A percentile compares a stretch with the other conserved stretches of the same genome.
These are phyloP conservation scores for Urocynchramus pylzowi DNA, from an alignment of 2,113 vertebrate genomes.

Conservation along the genomic window DNA sequence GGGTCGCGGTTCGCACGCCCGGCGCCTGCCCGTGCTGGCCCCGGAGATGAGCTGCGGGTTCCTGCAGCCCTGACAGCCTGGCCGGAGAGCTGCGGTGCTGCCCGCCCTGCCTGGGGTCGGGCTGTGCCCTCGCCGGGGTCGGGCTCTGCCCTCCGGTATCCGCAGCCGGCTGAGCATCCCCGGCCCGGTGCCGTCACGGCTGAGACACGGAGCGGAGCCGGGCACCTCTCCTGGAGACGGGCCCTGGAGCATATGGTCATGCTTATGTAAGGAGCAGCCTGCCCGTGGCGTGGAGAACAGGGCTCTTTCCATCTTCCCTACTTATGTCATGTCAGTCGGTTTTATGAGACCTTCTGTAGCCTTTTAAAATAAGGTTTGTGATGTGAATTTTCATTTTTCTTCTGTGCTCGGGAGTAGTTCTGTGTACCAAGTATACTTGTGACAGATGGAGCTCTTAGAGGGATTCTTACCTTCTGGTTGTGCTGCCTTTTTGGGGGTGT, in stretches of 20 bases:
- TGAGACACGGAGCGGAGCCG: neutral
- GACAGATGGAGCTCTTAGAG: neutral
- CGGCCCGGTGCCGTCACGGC: neutral
- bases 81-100: neutral
- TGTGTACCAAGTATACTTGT: neutral
- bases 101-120: neutral
- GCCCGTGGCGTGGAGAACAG: neutral
- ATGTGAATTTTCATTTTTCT: neutral
- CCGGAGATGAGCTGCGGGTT: neutral
- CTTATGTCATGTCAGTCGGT: neutral
- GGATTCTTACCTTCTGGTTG: neutral
- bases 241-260: slow-evolving; percentile 13
- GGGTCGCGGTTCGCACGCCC: neutral
- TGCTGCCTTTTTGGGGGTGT: neutral
- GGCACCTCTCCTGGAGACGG: neutral
- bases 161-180: neutral
- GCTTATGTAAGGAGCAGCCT: slow-evolving; percentile 48
- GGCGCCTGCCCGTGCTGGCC: neutral
- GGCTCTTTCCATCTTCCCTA: neutral
- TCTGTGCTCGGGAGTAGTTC: neutral
- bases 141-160: neutral
- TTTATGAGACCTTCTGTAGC: neutral
- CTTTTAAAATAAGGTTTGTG: neutral
- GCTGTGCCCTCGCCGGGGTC: neutral
- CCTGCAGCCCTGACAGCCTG: neutral